These are phyloP conservation scores for Felis chaus DNA, from an alignment of 2,113 vertebrate species.

Conservation along the genomic window DNA sequence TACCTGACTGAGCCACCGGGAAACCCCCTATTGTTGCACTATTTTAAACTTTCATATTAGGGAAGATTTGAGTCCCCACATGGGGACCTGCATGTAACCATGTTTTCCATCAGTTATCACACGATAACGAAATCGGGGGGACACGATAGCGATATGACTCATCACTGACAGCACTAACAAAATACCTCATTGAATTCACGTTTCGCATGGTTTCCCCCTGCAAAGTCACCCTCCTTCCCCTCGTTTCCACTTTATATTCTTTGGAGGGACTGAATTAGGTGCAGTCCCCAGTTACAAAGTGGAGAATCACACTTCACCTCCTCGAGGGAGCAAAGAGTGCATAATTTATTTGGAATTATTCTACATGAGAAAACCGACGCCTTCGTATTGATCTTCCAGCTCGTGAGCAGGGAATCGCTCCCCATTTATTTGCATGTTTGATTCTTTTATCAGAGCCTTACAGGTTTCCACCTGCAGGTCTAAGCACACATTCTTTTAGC, in stretches of 20 bases:
- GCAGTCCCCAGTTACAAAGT: not conserved
- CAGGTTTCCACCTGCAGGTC: not conserved
- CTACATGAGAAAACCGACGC: not conserved
- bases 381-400: not conserved
- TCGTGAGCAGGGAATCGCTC: rapidly evolving
- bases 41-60: not conserved
- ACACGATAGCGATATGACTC: rapidly evolving
- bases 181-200: rapidly evolving
- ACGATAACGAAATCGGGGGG: not conserved
- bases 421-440: not conserved
- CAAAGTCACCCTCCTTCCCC: not conserved
- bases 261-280: not conserved
- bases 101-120: not conserved
- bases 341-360: not conserved
- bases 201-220: no score
- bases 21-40: no score
- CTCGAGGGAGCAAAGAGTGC: not conserved
- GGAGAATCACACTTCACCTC: no score
- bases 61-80: not conserved
- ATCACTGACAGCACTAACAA: rapidly evolving
- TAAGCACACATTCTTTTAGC: not conserved
- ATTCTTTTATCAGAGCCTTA: not conserved
- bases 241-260: not conserved
- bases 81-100: not conserved
- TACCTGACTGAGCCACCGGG: no score